Evolutionary conservation across 2,888 invertebrate species (phyloP).

Genomic region (Trimorus sp.): DNA sequence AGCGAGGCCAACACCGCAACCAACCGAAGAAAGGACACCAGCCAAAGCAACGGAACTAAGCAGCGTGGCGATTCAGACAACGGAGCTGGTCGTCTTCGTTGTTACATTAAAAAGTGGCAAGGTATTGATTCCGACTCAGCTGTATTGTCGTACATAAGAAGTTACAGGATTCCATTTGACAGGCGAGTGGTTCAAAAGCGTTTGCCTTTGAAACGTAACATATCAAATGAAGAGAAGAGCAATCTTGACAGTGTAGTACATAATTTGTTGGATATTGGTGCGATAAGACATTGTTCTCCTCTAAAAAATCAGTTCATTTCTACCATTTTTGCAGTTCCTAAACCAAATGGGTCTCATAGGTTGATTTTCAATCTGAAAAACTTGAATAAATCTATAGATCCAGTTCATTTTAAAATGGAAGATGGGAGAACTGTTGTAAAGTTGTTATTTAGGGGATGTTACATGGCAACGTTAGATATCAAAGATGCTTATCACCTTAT

Average conservation of each 20-base stretch:
- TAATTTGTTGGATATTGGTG: constrained; percentile 24
- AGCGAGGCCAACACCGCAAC: neutral
- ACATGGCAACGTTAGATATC: constrained; percentile 47
- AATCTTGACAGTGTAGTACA: neutral
- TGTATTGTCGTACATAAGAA: constrained; percentile 31
- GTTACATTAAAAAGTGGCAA: constrained; percentile 24
- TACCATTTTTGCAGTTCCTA: constrained; percentile 21
- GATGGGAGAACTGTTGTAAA: constrained; percentile 42
- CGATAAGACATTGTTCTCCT: constrained; percentile 19
- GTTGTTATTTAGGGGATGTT: constrained; percentile 24
- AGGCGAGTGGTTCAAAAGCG: neutral
- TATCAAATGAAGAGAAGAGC: constrained; percentile 8
- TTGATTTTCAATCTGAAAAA: constrained; percentile 25
- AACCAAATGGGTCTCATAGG: constrained; percentile 42
- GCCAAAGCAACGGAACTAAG: neutral
- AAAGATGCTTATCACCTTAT: constrained; percentile 30
- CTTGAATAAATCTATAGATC: constrained; percentile 36
- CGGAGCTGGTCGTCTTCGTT: constrained; percentile 31
- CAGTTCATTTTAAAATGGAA: constrained; percentile 54
- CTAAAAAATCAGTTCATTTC: constrained; percentile 41
- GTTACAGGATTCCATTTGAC: constrained; percentile 36
- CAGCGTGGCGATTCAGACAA: constrained; percentile 21
- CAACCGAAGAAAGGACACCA: neutral
- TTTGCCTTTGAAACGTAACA: neutral
- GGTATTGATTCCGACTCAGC: constrained; percentile 26